A percentile compares a stretch with the other conserved stretches of the same genome.
Conservation (phyloP, 1,140 invertebrate genomes). For the Achroia grisella region DNA sequence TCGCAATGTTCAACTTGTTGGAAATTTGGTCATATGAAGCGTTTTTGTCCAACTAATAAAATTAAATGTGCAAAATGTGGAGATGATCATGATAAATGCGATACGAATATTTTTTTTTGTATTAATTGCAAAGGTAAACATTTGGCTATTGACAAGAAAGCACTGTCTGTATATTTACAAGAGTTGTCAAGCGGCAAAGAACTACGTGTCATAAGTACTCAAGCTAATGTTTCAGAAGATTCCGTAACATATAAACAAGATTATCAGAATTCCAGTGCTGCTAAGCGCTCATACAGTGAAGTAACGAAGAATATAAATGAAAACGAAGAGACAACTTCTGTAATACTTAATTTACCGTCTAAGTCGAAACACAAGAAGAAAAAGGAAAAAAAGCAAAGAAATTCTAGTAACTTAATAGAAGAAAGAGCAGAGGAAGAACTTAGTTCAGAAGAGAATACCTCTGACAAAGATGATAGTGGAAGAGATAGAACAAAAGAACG, state of each 20-base stretch:
- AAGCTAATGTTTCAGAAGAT: neutral
- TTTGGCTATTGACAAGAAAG: conserved; percentile 15
- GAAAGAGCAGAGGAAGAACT: neutral
- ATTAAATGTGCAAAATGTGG: conserved; percentile 16
- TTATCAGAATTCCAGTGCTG: neutral
- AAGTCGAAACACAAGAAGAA: neutral
- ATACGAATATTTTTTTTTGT: conserved; percentile 9
- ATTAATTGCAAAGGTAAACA: conserved; percentile 18
- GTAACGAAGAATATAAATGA: neutral
- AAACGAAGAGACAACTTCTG: neutral
- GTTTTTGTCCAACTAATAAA: neutral
- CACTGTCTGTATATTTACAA: neutral
- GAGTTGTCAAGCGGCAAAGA: neutral
- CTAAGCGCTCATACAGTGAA: neutral
- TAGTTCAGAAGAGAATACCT: too few species aligned
- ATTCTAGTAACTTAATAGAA: neutral
- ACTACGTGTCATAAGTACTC: neutral
- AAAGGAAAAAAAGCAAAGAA: neutral
- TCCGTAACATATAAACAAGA: too few species aligned
- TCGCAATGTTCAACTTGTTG: conserved; percentile 21
- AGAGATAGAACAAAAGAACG: neutral
- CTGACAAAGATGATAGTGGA: neutral
- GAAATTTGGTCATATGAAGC: neutral
- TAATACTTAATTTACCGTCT: neutral
- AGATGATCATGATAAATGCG: conserved; percentile 17